Evolutionary conservation across 2,797 vertebrate species (phyloP), one percentile per base, ranked within the genome.

Genomic region (Chiroxiphia lanceolata): DNA sequence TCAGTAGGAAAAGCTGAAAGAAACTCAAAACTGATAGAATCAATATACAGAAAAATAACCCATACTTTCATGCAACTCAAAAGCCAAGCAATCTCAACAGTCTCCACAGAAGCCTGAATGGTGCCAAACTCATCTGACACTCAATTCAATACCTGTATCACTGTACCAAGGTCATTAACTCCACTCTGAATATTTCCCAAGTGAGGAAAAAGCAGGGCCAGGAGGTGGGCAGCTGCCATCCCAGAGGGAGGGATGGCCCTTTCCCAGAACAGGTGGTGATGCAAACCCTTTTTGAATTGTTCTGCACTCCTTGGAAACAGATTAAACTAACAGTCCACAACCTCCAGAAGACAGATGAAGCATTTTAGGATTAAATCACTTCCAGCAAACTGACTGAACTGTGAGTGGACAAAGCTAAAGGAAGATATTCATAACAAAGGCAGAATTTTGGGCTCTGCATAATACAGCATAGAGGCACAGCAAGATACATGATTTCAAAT

Each of bases 261-360:
- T 75, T 34, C 88, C 84, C 83, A 70, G 70, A 94, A 64, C 63
- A 93, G 86, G 71, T 93, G 80, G 81, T 50, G 85, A 82, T 72
- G 83, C 90, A 95, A 94, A 93, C 42, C 48, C 38, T 57, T 54
- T 56, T 38, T 87, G 60, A 94, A 59, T 53, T 64, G 38, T 44
- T 84, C 90, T 77, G 80, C 15, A 6, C 50, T 75, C 67, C 80
- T 94, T 95, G 86, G 81, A 94, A 95, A 94, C 25, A 64, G 74
- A 92, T 88, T 93, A 70, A 93, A 86, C 75, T 60, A 91, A 65
- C 71, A 90, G 86, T 54, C 64, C 83, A 47, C 71, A 75, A 9
- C 27, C 48, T 90, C 78, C 81, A 90, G 61, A 93, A 92, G 78
- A 83, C 51, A 94, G 68, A 92, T 44, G 27, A 87, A 89, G 45